Base-by-base conservation (phyloP, 1,140 invertebrate species). In the Nilaparvata lugens region DNA sequence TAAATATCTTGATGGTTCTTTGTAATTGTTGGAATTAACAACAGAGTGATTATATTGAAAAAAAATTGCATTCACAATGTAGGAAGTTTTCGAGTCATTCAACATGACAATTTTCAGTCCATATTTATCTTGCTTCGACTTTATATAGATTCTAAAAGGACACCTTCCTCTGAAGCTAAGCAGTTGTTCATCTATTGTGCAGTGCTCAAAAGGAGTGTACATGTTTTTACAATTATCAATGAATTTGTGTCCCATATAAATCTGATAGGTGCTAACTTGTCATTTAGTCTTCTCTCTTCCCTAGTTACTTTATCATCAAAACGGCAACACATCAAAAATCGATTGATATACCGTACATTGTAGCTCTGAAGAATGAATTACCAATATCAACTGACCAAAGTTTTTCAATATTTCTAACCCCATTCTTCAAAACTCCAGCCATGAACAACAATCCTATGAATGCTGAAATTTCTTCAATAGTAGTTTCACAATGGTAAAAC, bases 91-190 rank as follows among this genome's bases (percentile, higher is more conserved):
- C 31, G 9, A 38, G 40, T 66, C 58, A 53, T 52, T 55, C 18
- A 66, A 19, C 16, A 45, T 60, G 16, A 63, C 57, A 24, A 67
- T 62, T 52, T 65, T 66, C 21, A 66, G 19, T 42, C 65, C 65
- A 42, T 66, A 63, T 54, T 65, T 65, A 38, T 60, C 57, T 21
- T 58, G 65, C 60, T 74, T 71, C 19, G 56, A 66, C 24, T 70
- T 65, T 16, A 73, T 73, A 57, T 72, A 74, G 1, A 72, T 63
- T 21, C 66, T 54, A 64, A 73, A 72, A 14, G 54, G 31, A 62
- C 69, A 73, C 23, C 61, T 63, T 25, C 71, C 71, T 38, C 68
- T 38, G 62, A 69, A 68, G 43, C 62, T 52, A 31, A 66, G 51
- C 6, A 68, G 35, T 31, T 66, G 65, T 58, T 69, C 62, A 45